These are phyloP conservation scores for Lasioglossum zephyrum DNA, from an alignment of 2,888 invertebrate species.

Conservation along the genomic window DNA sequence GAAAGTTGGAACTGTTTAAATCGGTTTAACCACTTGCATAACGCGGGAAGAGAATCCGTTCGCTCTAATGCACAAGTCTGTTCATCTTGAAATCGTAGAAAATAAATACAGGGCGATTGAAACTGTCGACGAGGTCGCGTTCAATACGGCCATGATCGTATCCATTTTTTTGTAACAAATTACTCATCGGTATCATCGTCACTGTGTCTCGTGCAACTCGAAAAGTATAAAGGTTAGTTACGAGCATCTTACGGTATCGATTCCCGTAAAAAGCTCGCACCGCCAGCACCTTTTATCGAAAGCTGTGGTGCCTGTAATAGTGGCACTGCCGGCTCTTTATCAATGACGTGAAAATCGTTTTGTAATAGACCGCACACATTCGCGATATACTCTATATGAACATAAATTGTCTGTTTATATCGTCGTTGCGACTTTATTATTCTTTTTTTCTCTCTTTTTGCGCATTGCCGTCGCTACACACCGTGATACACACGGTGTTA, in stretches of 20 bases:
- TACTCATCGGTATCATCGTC: too few relatives aligned
- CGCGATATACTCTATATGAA: slow-evolving; percentile 40
- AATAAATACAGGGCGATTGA: neutral
- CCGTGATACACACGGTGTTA: neutral
- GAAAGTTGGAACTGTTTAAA: neutral
- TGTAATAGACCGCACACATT: slow-evolving; percentile 39
- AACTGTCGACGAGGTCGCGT: neutral
- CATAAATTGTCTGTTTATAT: slow-evolving; percentile 62
- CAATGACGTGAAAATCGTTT: slow-evolving; percentile 46
- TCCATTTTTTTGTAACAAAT: slow-evolving; percentile 15
- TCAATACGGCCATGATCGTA: neutral
- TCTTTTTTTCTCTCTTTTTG: neutral
- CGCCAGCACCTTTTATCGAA: slow-evolving; percentile 58
- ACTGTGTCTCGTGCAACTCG: slow-evolving; percentile 28
- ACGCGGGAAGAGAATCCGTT: neutral
- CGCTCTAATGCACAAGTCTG: neutral
- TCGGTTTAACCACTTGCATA: neutral
- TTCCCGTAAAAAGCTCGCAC: slow-evolving; percentile 28
- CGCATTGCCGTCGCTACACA: neutral
- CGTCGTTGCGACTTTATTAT: neutral
- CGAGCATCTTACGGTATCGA: slow-evolving; percentile 53
- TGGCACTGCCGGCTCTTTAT: slow-evolving; percentile 36
- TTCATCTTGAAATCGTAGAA: neutral
- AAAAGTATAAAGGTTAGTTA: slow-evolving; percentile 56
- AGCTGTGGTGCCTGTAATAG: slow-evolving; percentile 28